Evolutionary conservation across 2,888 invertebrate species (phyloP), one percentile per base, ranked within the genome.

Genomic region (Iselma pallidipennis): DNA sequence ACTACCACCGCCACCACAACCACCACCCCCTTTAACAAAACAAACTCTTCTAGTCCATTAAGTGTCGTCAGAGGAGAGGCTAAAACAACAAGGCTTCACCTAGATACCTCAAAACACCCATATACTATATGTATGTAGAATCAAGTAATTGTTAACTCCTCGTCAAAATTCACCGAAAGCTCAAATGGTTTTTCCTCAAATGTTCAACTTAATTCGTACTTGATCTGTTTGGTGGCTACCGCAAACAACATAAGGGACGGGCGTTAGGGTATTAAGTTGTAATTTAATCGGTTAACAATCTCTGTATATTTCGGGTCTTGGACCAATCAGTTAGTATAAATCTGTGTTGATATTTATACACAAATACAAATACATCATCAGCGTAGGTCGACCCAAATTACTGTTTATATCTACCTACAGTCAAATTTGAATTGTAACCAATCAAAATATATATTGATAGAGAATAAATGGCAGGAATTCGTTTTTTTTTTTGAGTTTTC

Each of bases 41-140:
- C 58, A 55, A 64, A 58, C 55, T 42, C 10, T 37, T 16, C 55
- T 48, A 54, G 50, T 53, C 62, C 49, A 62, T 66, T 66, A 61
- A 50, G 37, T 29, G 54, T 57, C 54, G 37, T 53, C 14, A 9
- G 37, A 7, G 6, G 4, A 16, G 19, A 19, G 7, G 2, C 2
- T 16, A 37, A 14, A 1, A 37, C n/a, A 33, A 37, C 37, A 33
- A 14, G n/a, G n/a, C n/a, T n/a, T n/a, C n/a, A 33, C 4, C 37
- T 37, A 37, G 19, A 37, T 37, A 37, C 37, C 37, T 37, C n/a
- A n/a, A n/a, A n/a, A n/a, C n/a, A n/a, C n/a, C n/a, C n/a, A n/a
- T n/a, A n/a, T n/a, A n/a, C n/a, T n/a, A n/a, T n/a, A n/a, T n/a
- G 9, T 37, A 37, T 16, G 9, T 37, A 16, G 37, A 16, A 37